Conservation (phyloP, 2,113 vertebrate species). For the Xiphophorus couchianus region DNA sequence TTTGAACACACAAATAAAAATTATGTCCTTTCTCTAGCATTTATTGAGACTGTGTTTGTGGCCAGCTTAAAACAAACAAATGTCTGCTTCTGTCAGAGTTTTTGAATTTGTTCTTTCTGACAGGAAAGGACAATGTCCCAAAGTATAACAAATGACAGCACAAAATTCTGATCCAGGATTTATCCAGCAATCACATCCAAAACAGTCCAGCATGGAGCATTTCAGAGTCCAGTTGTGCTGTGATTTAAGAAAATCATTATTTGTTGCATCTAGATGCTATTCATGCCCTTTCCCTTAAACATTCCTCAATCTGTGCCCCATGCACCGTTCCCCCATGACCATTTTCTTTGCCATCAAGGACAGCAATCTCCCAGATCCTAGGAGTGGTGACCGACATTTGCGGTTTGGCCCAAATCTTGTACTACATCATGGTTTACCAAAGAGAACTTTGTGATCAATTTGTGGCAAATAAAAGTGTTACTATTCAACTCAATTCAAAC, state of each 20-base stretch:
- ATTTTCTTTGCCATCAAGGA: conserved; percentile 7
- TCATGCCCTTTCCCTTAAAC: conserved; percentile 30
- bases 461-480: neutral
- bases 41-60: neutral
- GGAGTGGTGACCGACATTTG: conserved; percentile 1
- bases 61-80: conserved; percentile 14
- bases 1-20: conserved; percentile 2
- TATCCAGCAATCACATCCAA: conserved; percentile 35
- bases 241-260: conserved; percentile 26
- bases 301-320: conserved; percentile 20
- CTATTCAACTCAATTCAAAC: neutral
- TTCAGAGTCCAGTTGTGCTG: conserved; percentile 10
- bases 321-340: conserved; percentile 1
- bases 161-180: conserved; percentile 14
- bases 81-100: neutral
- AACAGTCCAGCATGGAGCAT: conserved; percentile 18
- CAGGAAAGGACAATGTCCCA: conserved; percentile 3
- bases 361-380: neutral
- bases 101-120: conserved; percentile 9
- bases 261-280: conserved; percentile 31
- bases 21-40: neutral
- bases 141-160: conserved; percentile 14
- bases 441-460: neutral
- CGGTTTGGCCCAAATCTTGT: neutral
- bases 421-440: neutral